A percentile compares a stretch with the other conserved stretches of the same genome.
phyloP scores from a whole-genome alignment of 1,140 invertebrate genomes.

The Drepana arcuata region DNA sequence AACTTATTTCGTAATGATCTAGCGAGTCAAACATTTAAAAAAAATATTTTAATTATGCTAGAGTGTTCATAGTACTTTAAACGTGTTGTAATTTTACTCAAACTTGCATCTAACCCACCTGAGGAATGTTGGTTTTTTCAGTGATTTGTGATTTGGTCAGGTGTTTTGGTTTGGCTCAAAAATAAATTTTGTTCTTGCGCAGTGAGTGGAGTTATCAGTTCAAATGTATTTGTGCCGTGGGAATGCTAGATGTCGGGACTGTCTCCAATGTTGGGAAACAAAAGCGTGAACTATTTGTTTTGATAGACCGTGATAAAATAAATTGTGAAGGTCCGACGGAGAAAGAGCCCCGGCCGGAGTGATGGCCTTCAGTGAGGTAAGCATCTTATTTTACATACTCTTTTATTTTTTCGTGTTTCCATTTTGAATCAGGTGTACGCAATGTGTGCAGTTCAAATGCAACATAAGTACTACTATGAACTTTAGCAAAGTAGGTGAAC shows the following conservation, averaged over 20 bases:
- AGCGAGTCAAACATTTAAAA: slow-evolving; percentile 29
- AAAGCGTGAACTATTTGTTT: slow-evolving; percentile 72
- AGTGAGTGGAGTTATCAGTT: slow-evolving; percentile 66
- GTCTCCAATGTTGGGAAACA: slow-evolving; percentile 70
- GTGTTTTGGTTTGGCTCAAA: slow-evolving; percentile 68
- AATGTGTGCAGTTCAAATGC: no score
- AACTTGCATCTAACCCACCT: slow-evolving; percentile 68
- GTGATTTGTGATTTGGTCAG: slow-evolving; percentile 73
- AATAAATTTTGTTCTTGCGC: slow-evolving; percentile 71
- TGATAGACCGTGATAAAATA: slow-evolving; percentile 67
- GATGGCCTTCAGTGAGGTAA: slow-evolving; percentile 73
- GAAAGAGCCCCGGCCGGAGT: slow-evolving; percentile 57
- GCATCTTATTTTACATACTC: slow-evolving; percentile 17
- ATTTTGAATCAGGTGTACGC: slow-evolving; percentile 2
- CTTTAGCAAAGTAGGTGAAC: no score
- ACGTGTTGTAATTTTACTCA: slow-evolving; percentile 28
- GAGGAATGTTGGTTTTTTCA: slow-evolving; percentile 73
- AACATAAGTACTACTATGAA: no score
- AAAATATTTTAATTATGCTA: slow-evolving; percentile 35
- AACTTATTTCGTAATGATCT: slow-evolving; percentile 49
- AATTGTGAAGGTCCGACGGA: slow-evolving; percentile 60
- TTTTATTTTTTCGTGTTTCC: not conserved
- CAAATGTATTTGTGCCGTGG: slow-evolving; percentile 68
- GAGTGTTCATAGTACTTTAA: slow-evolving; percentile 34
- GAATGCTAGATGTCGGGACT: slow-evolving; percentile 68